A percentile compares a stretch with the other conserved stretches of the same genome.
These are phyloP conservation scores for Miichthys miiuy DNA, from an alignment of 2,797 vertebrate species.

Conservation along the genomic window DNA sequence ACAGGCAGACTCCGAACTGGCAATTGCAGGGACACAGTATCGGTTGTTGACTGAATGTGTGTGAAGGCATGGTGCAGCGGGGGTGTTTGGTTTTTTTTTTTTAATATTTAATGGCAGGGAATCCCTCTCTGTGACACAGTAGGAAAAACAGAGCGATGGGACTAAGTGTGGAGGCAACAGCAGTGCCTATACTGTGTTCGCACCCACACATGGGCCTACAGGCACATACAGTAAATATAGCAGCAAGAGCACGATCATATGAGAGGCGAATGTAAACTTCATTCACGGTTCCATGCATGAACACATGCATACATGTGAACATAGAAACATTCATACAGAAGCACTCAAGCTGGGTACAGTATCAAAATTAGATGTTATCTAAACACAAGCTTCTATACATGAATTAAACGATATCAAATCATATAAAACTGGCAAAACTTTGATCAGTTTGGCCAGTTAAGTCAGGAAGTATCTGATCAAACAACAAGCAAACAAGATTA, in stretches of 20 bases:
- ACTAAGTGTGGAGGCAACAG: conserved; percentile 11
- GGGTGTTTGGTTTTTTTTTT: conserved; percentile 18
- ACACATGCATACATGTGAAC: conserved; percentile 23
- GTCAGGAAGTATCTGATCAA: conserved; percentile 1
- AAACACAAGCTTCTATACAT: not conserved
- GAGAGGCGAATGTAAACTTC: conserved; percentile 33
- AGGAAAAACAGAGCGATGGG: conserved; percentile 45
- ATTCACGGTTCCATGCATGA: conserved; percentile 26
- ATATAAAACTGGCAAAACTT: not conserved
- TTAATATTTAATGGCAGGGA: conserved; percentile 68
- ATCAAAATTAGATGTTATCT: not conserved
- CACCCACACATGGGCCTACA: conserved; percentile 44
- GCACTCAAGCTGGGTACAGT: not conserved
- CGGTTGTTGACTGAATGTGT: conserved; percentile 23
- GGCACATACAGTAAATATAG: conserved; percentile 47
- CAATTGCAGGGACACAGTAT: not conserved
- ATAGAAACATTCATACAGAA: not conserved
- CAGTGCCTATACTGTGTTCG: conserved; percentile 27
- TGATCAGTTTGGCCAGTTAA: not conserved
- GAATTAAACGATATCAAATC: not conserved
- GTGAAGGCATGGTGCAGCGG: conserved; percentile 7
- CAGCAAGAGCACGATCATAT: conserved; percentile 22
- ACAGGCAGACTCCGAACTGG: conserved; percentile 38
- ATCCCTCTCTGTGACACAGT: conserved; percentile 67
- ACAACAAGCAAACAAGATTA: conserved; percentile 1